Conservation (phyloP, 2,113 vertebrate species). For the Martes martes region DNA sequence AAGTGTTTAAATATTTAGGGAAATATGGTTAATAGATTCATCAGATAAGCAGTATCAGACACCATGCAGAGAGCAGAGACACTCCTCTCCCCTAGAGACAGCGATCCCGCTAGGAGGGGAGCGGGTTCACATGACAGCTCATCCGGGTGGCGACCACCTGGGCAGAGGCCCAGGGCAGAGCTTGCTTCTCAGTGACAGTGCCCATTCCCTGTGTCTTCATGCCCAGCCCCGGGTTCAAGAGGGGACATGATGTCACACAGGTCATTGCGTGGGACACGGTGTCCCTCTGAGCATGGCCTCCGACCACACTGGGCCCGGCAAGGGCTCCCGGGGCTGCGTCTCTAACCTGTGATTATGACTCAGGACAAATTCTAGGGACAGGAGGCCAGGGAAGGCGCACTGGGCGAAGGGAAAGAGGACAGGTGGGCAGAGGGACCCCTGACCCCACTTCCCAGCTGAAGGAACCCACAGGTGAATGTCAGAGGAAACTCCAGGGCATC, state of each 20-base stretch:
- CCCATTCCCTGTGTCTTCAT: neutral
- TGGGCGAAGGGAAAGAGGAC: neutral
- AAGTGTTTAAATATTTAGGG: neutral
- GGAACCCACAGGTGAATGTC: neutral
- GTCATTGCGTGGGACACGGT: neutral
- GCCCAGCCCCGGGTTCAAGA: neutral
- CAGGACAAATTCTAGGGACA: neutral
- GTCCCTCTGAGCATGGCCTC: neutral
- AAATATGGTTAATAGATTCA: fast-evolving
- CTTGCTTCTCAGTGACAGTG: neutral
- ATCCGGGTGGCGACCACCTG: neutral
- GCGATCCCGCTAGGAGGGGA: neutral
- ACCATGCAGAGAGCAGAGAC: fast-evolving
- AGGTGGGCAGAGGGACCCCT: neutral
- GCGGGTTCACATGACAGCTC: neutral
- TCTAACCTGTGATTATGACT: neutral
- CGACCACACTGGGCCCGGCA: too few species aligned
- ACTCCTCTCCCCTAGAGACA: fast-evolving
- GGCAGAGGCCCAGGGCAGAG: neutral
- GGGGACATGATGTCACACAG: neutral
- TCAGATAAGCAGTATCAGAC: fast-evolving
- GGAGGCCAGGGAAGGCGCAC: neutral
- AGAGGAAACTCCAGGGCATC: neutral
- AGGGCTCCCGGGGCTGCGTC: neutral
- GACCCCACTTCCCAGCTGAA: neutral